phyloP scores from a whole-genome alignment of 2,797 vertebrate genomes.

The Coilia nasus region DNA sequence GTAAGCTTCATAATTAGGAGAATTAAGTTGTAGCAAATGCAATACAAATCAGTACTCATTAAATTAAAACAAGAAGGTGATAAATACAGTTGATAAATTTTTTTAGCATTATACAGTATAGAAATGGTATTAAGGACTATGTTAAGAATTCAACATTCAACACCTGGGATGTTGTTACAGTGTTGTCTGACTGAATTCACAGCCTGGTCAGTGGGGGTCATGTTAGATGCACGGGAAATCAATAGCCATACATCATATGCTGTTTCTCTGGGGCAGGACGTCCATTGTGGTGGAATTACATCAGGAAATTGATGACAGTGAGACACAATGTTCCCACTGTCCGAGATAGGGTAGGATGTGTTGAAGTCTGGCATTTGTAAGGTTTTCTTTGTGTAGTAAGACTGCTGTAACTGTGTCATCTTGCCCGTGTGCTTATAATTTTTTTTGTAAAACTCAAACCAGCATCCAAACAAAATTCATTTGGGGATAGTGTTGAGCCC shows the following conservation, averaged over 20 bases:
- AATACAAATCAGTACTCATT: too few relatives aligned
- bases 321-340: background rate
- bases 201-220: background rate
- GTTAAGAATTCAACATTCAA: background rate
- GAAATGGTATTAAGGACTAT: too few relatives aligned
- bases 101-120: too few relatives aligned
- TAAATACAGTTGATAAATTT: too few relatives aligned
- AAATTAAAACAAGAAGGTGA: too few relatives aligned
- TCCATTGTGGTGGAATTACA: conserved; percentile 7
- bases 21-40: too few relatives aligned
- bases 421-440: background rate
- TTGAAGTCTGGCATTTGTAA: background rate
- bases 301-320: background rate
- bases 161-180: background rate
- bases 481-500: background rate
- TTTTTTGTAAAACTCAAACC: background rate
- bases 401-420: background rate
- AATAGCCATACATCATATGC: conserved; percentile 2
- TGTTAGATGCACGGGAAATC: background rate
- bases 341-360: background rate
- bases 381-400: background rate
- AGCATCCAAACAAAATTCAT: background rate
- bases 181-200: conserved; percentile 2
- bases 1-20: too few relatives aligned
- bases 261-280: background rate